Evolutionary conservation across 1,140 invertebrate species (phyloP), one percentile per base, ranked within the genome.

Genomic region (Eriocheir sinensis): DNA sequence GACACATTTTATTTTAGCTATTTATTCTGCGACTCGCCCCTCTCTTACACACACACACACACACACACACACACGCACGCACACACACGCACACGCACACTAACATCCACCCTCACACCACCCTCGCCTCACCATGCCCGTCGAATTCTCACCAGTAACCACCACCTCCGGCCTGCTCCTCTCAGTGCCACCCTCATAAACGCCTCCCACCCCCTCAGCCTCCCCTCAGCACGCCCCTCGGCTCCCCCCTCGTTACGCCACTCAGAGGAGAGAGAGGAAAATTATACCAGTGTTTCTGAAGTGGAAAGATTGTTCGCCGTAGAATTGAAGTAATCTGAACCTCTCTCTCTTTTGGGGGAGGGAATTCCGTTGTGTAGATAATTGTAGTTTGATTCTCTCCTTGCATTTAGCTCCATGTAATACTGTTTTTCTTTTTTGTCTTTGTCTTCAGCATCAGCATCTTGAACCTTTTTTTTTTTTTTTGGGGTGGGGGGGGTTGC

Each of bases 321-420:
- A 72, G 60, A 72, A 72, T 72, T 72, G 60, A 72, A 72, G 21
- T 72, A 72, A 72, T 72, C 60, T 72, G 60, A 72, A 72, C 60
- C 60, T 72, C n/a, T 72, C 60, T 72, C n/a, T 72, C n/a, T n/a
- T n/a, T n/a, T n/a, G n/a, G n/a, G n/a, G n/a, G n/a, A 72, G 21
- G 3, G 60, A n/a, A 72, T 72, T 72, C 27, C 27, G 60, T 72
- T 72, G 60, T 72, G 27, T 72, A n/a, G n/a, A n/a, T 72, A n/a
- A 72, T 21, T 72, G 27, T 27, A 72, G 60, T 72, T 72, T n/a
- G 21, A n/a, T 72, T n/a, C 21, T 72, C 60, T 72, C 60, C 4
- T 72, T n/a, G 60, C n/a, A 72, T 72, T 72, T 72, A 72, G n/a
- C 60, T n/a, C n/a, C n/a, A n/a, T n/a, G n/a, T n/a, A n/a, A n/a